These are phyloP conservation scores for Cairina moschata DNA, from an alignment of 2,113 vertebrate species.

Conservation along the genomic window DNA sequence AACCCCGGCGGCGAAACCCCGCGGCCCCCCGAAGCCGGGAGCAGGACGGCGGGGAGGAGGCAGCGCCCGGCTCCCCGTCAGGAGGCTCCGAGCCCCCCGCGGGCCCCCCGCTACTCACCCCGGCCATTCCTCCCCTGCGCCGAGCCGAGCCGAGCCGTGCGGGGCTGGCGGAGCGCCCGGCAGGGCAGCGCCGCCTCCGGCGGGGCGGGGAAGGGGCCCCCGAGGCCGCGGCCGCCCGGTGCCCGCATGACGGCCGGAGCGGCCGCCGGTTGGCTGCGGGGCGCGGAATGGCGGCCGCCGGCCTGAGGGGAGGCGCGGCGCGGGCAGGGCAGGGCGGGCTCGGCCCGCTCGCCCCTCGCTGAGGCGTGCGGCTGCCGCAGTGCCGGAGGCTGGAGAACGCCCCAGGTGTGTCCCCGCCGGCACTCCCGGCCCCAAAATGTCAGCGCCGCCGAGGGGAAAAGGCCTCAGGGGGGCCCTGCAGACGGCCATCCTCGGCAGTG, in stretches of 20 bases:
- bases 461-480: neutral
- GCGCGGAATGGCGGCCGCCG: neutral
- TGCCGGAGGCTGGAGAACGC: too few species aligned
- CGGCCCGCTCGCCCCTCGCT: too few species aligned
- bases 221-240: neutral
- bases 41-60: too few species aligned
- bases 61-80: too few species aligned
- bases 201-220: neutral
- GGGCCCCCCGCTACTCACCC: slow-evolving; percentile 20
- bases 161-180: neutral
- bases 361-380: too few species aligned
- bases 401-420: too few species aligned
- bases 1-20: neutral
- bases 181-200: neutral
- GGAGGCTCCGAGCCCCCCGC: too few species aligned
- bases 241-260: neutral
- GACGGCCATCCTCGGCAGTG: neutral
- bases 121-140: slow-evolving; percentile 16
- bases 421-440: too few species aligned
- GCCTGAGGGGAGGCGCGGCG: neutral
- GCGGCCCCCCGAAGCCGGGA: neutral
- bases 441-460: too few species aligned
- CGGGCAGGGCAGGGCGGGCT: too few species aligned
- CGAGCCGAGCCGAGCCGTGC: neutral
- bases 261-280: slow-evolving; percentile 10